phyloP scores from a whole-genome alignment of 2,113 vertebrate species.

The Zosterops lateralis region DNA sequence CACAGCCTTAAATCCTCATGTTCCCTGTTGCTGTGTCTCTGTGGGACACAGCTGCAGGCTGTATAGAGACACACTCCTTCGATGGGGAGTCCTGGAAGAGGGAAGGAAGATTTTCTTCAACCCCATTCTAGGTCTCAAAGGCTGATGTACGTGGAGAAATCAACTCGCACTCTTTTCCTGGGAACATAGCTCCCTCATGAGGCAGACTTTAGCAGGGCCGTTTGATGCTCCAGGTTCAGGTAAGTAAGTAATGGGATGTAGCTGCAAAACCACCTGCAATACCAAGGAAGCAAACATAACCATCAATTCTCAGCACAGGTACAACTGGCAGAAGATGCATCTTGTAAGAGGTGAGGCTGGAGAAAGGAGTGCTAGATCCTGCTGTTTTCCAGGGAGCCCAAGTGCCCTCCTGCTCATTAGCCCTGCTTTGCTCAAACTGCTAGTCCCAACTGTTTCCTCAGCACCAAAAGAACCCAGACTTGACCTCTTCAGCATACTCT shows the following conservation, averaged over 20 bases:
- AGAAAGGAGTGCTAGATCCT: not conserved
- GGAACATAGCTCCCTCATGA: not conserved
- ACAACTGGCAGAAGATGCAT: not conserved
- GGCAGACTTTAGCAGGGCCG: not conserved
- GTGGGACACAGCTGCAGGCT: accelerated
- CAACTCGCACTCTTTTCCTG: not conserved
- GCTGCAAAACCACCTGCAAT: not conserved
- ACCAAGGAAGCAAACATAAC: not conserved
- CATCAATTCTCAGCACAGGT: not conserved
- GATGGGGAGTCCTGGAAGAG: not conserved
- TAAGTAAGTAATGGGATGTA: no score
- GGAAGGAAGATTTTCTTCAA: not conserved
- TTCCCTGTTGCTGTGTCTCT: not conserved
- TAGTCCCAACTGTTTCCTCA: not conserved
- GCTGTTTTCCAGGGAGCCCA: not conserved
- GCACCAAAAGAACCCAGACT: not conserved
- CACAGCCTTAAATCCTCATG: not conserved
- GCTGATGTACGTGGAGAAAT: accelerated
- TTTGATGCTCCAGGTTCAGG: not conserved
- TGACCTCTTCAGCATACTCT: not conserved
- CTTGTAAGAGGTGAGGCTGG: not conserved
- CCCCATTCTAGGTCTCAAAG: not conserved
- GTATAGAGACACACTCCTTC: not conserved
- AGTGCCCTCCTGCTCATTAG: not conserved
- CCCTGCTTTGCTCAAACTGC: not conserved